A percentile compares a stretch with the other conserved stretches of the same genome.
Evolutionary conservation across 35 echinoderm and acorn worm genomes (phyloP).

Genomic region (Apostichopus japonicus): DNA sequence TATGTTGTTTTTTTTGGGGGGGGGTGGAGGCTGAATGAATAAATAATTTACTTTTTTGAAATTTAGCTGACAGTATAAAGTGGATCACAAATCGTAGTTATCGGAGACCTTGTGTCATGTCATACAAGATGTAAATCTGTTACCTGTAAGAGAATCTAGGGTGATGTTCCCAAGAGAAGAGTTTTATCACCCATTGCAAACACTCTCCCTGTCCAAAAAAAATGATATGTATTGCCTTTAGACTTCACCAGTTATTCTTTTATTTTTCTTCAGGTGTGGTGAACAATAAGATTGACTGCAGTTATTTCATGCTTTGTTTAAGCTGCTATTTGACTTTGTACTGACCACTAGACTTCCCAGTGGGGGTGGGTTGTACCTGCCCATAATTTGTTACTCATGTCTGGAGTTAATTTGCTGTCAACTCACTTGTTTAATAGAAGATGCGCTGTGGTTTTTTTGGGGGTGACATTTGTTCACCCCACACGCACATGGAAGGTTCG

Average conservation of each 20-base stretch:
- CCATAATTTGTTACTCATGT: not conserved
- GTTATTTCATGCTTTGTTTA: slow-evolving; percentile 44
- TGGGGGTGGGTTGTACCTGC: not conserved
- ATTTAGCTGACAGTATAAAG: too few species aligned
- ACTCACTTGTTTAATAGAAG: not conserved
- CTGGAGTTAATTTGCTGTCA: slow-evolving; percentile 43
- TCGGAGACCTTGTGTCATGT: too few species aligned
- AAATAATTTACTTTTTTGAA: too few species aligned
- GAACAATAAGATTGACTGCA: not conserved
- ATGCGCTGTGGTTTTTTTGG: not conserved
- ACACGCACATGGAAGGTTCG: not conserved
- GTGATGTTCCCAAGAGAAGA: not conserved
- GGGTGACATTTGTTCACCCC: not conserved
- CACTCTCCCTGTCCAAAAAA: not conserved
- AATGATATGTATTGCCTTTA: not conserved
- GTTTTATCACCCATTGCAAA: not conserved
- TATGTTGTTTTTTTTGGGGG: too few species aligned
- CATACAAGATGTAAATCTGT: too few species aligned
- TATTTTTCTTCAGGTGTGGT: not conserved
- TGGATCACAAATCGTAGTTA: too few species aligned
- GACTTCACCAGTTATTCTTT: not conserved
- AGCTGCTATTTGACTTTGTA: not conserved
- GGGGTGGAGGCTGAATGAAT: too few species aligned
- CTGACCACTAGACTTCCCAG: slow-evolving; percentile 34
- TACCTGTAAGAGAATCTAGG: too few species aligned